Evolutionary conservation across 1,140 invertebrate genomes (phyloP).

Genomic region (Ceratoteleas bidentatus): DNA sequence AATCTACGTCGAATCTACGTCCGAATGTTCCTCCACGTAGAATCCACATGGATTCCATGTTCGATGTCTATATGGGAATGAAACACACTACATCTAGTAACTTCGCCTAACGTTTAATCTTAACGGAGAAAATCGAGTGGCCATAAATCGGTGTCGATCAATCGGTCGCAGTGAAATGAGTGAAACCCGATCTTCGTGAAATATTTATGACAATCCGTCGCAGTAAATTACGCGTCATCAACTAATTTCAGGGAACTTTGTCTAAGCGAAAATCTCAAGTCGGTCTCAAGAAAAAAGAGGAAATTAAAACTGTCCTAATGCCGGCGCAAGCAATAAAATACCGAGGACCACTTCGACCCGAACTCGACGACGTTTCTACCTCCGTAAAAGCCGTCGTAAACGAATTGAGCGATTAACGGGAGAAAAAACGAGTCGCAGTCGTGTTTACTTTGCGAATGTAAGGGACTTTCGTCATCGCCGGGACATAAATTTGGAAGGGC

Average conservation of each 20-base stretch:
- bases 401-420: slow-evolving; percentile 27
- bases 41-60: no score
- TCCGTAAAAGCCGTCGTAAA: slow-evolving; percentile 28
- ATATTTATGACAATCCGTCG: background rate
- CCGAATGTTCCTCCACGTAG: no score
- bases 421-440: slow-evolving; percentile 26
- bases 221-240: background rate
- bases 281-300: background rate
- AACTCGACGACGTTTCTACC: background rate
- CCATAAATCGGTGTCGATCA: no score
- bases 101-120: no score
- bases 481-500: slow-evolving; percentile 30
- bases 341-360: background rate
- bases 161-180: background rate
- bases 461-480: slow-evolving; percentile 20
- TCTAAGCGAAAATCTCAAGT: background rate
- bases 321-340: slow-evolving; percentile 11
- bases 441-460: slow-evolving; percentile 27
- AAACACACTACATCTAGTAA: no score
- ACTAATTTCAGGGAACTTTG: background rate
- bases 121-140: no score
- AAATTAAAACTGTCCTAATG: slow-evolving; percentile 2
- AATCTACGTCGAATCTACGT: no score
- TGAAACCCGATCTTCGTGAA: background rate
- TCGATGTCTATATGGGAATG: no score